These are phyloP conservation scores for Podabrus alpinus DNA, from an alignment of 2,888 invertebrate genomes.

Conservation along the genomic window DNA sequence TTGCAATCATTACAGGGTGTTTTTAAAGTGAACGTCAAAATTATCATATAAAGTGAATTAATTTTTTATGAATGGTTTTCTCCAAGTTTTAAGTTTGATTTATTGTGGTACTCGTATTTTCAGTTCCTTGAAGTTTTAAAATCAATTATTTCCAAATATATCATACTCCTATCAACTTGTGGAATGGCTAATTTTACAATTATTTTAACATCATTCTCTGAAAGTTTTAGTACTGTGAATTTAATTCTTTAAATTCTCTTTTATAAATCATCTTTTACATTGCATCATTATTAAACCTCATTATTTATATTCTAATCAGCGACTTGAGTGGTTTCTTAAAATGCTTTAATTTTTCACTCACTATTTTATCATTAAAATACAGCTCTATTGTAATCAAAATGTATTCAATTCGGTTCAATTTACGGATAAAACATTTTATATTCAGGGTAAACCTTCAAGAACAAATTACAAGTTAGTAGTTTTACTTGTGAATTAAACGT, in stretches of 20 bases:
- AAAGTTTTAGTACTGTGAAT: background rate
- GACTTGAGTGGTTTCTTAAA: background rate
- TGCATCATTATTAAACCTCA: background rate
- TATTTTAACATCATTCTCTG: background rate
- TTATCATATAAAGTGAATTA: background rate
- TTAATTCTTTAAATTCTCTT: background rate
- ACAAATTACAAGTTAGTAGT: no score
- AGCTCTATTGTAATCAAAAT: background rate
- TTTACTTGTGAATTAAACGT: no score
- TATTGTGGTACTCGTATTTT: background rate
- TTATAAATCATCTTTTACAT: background rate
- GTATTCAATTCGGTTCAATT: background rate
- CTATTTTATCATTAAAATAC: no score
- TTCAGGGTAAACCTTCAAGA: no score
- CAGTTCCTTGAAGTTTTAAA: background rate
- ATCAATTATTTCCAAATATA: background rate
- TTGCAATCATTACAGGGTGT: background rate
- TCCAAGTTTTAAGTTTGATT: background rate
- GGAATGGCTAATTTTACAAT: background rate
- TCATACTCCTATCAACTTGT: background rate
- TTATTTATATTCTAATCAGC: background rate
- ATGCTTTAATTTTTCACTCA: background rate
- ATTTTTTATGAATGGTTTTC: background rate
- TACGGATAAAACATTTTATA: no score
- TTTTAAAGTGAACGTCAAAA: background rate